Evolutionary conservation across 2,113 vertebrate species (phyloP), one percentile per base, ranked within the genome.

Genomic region (Apeltes quadracus): DNA sequence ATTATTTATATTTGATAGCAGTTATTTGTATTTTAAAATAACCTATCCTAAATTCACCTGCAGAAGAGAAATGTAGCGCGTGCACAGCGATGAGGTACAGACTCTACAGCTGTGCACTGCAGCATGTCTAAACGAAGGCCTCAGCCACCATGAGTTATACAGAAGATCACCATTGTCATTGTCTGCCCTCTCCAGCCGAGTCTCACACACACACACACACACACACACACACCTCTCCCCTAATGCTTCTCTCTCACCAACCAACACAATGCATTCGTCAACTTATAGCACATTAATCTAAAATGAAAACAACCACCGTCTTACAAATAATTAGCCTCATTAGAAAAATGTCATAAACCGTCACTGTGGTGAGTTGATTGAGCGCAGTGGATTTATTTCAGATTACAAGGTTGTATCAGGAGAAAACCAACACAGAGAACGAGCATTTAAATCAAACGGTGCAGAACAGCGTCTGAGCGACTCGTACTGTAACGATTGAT

Each of bases 111-210:
- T 38, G 58, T 44, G 69, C 50, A 20, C 69, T 62, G 76, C 79
- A 61, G 66, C 67, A n/a, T 11, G 59, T 84, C 82, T 68, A 77
- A 69, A 72, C 74, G 71, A 75, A 81, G 72, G 43, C 48, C 39
- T 38, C 43, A 10, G 62, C 71, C 65, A 29, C 61, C 22, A 51
- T 64, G 75, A 57, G 46, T 69, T 53, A 65, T 16, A 71, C 76
- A 64, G 73, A 75, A 61, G 51, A 72, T 84, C 79, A 75, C 62
- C 76, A 62, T 82, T 77, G 79, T 87, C 85, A 84, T 84, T 84
- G 82, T 79, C 72, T 72, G 78, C 12, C 79, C 82, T 84, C 72
- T 77, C 64, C 69, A 59, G 69, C 75, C 73, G 78, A 81, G 75
- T 65, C 81, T 14, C 38, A 46, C 34, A 22, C 20, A 54, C 44